Evolutionary conservation across 35 echinoderm and acorn worm species (phyloP).

Genomic region (Acanthaster planci): DNA sequence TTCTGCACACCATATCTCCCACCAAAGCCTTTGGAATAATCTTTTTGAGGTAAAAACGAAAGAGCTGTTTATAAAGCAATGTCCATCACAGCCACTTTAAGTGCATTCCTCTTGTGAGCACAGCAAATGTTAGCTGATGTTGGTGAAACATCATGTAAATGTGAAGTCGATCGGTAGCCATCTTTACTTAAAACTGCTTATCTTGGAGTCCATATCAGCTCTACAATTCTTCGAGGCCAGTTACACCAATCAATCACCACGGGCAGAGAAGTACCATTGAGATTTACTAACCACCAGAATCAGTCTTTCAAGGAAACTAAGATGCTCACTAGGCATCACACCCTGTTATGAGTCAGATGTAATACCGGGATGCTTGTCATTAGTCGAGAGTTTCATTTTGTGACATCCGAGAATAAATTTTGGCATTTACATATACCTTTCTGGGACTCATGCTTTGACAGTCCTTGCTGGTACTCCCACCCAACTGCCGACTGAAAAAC

Average conservation of each 20-base stretch:
- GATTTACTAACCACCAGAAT: neutral
- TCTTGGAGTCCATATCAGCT: too few species aligned
- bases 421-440: constrained; percentile 62
- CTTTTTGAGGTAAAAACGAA: constrained; percentile 8
- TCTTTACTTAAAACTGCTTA: too few species aligned
- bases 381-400: too few species aligned
- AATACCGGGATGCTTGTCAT: neutral
- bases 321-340: too few species aligned
- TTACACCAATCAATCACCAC: too few species aligned
- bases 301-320: too few species aligned
- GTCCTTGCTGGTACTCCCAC: constrained; percentile 77
- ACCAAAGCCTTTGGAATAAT: constrained; percentile 86
- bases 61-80: neutral
- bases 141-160: neutral
- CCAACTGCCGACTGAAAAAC: constrained; percentile 68
- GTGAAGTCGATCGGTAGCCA: too few species aligned
- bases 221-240: too few species aligned
- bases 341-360: too few species aligned
- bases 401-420: too few species aligned
- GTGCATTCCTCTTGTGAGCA: neutral
- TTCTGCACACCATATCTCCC: constrained; percentile 90
- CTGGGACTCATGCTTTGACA: constrained; percentile 85
- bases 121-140: neutral
- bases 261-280: too few species aligned
- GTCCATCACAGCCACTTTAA: neutral